Conservation (phyloP, 64 coral and sea anemone genomes). For the Dendronephthya gigantea region DNA sequence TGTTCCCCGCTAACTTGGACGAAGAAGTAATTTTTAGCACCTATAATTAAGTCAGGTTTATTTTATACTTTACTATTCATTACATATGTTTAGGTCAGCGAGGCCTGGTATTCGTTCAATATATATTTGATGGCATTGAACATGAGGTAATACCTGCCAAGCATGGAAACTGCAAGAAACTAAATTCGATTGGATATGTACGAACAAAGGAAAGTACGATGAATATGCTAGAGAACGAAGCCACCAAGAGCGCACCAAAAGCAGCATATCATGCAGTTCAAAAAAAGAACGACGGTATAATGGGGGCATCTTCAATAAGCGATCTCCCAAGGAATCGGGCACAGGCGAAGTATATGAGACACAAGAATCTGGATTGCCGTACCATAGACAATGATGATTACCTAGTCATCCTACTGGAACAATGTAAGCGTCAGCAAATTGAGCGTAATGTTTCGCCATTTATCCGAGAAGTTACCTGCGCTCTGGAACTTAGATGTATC, state of each 20-base stretch:
- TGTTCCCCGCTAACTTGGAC: too few species aligned
- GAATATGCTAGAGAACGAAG: neutral
- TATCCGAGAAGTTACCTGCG: constrained; percentile 21
- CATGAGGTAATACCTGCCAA: neutral
- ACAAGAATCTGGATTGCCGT: too few species aligned
- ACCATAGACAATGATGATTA: too few species aligned
- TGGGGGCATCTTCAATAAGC: neutral
- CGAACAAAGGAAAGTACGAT: constrained; percentile 29
- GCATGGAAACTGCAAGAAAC: constrained; percentile 9
- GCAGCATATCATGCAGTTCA: too few species aligned
- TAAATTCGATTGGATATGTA: too few species aligned
- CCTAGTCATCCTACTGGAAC: too few species aligned
- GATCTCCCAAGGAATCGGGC: constrained; percentile 29
- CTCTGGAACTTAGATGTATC: constrained; percentile 37
- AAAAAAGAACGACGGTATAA: constrained; percentile 9
- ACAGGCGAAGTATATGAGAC: constrained; percentile 32
- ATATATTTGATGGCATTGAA: constrained; percentile 25
- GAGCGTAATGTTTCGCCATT: constrained; percentile 20
- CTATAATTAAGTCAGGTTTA: too few species aligned
- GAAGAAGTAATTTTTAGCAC: too few species aligned
- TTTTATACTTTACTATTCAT: too few species aligned
- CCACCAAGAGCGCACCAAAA: neutral
- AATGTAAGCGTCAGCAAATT: constrained; percentile 40
- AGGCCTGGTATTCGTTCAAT: too few species aligned
- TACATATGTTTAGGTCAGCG: too few species aligned